phyloP scores from a whole-genome alignment of 1,140 invertebrate genomes.

The Zaprionus vittiger region DNA sequence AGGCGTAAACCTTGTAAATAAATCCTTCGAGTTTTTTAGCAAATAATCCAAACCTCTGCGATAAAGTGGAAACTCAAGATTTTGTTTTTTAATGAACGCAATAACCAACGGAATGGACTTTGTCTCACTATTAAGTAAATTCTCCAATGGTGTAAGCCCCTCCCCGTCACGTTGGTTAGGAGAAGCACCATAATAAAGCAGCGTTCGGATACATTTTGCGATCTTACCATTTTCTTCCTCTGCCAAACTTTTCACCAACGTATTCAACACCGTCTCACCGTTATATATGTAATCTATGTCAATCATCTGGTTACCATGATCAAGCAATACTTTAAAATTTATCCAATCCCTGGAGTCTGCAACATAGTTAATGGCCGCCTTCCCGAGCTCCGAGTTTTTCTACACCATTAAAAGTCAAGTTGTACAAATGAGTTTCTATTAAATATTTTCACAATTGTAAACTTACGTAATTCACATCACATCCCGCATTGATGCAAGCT shows the following conservation, averaged over 20 bases:
- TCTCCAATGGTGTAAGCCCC: background rate
- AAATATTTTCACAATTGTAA: background rate
- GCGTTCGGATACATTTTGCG: background rate
- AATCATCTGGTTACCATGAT: background rate
- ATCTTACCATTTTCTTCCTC: accelerated
- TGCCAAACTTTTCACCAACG: background rate
- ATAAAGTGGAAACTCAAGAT: background rate
- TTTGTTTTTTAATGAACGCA: background rate
- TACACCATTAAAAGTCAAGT: background rate
- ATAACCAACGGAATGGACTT: background rate
- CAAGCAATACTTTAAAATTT: background rate
- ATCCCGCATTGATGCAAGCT: constrained; percentile 1
- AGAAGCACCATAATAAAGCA: background rate
- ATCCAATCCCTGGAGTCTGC: background rate
- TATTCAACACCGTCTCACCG: constrained; percentile 1
- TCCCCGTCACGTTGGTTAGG: background rate
- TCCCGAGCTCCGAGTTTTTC: background rate
- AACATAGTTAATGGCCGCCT: constrained; percentile 11
- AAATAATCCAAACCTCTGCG: background rate
- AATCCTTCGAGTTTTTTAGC: background rate
- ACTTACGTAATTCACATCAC: constrained; percentile 22
- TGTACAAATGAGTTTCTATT: background rate
- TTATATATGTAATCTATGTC: background rate
- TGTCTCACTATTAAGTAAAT: background rate
- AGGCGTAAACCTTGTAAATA: background rate